phyloP scores from a whole-genome alignment of 53 echinoderm and acorn worm species.

The Luidia sarsii region DNA sequence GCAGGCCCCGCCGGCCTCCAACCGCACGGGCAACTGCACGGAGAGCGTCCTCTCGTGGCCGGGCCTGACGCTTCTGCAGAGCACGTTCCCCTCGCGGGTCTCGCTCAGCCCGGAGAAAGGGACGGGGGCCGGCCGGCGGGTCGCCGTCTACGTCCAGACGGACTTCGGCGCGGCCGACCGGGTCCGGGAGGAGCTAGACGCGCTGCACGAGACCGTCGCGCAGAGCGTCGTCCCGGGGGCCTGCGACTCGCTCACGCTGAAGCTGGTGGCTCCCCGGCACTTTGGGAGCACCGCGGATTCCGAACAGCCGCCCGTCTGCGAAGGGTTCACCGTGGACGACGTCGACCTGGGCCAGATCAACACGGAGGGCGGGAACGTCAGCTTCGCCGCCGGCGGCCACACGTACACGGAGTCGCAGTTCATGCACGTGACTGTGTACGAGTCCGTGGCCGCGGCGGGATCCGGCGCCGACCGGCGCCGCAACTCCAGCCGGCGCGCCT shows the following conservation, averaged over 20 bases:
- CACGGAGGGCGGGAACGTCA: too few species aligned
- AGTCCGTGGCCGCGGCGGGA: not conserved
- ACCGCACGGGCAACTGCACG: not conserved
- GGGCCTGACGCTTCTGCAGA: too few species aligned
- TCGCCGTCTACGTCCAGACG: not conserved
- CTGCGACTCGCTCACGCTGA: not conserved
- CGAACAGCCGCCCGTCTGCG: not conserved
- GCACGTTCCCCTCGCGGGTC: too few species aligned
- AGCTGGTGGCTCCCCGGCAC: not conserved
- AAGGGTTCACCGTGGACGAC: not conserved
- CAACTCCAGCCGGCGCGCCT: not conserved
- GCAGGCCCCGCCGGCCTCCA: not conserved
- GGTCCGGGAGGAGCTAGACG: not conserved
- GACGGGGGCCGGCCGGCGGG: too few species aligned
- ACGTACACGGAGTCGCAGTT: not conserved
- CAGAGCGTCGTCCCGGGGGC: not conserved
- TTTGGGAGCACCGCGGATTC: not conserved
- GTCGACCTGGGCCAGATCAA: too few species aligned
- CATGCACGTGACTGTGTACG: slow-evolving; percentile 9
- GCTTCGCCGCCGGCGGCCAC: too few species aligned
- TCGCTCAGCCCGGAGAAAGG: too few species aligned
- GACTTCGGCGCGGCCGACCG: not conserved
- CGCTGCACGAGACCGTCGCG: not conserved
- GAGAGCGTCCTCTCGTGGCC: not conserved
- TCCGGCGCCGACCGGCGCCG: too few species aligned